These are phyloP conservation scores for Mus spretus DNA, from an alignment of 2,797 vertebrate genomes.

Conservation along the genomic window DNA sequence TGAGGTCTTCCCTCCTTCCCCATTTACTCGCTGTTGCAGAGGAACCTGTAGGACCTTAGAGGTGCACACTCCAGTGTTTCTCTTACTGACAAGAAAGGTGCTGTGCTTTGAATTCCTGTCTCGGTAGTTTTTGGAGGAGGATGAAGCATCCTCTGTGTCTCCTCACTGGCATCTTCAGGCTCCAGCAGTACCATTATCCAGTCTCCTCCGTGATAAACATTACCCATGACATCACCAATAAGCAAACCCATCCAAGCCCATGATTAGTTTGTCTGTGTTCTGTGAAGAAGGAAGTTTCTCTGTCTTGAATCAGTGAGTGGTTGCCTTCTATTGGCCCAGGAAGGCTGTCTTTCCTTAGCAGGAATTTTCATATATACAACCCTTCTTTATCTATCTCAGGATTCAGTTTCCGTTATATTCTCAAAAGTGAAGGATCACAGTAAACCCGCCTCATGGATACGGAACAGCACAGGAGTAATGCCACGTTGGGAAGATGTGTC, in stretches of 20 bases:
- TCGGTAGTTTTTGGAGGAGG: neutral
- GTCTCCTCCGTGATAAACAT: neutral
- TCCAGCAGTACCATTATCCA: neutral
- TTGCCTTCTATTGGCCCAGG: conserved; percentile 78
- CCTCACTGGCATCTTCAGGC: neutral
- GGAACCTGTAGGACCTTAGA: conserved; percentile 41
- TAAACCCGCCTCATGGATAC: conserved; percentile 65
- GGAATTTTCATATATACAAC: conserved; percentile 80
- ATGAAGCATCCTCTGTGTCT: neutral
- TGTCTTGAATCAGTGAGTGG: conserved; percentile 70
- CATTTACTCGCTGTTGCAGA: conserved; percentile 27
- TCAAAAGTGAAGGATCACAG: conserved; percentile 66
- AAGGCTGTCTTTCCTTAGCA: conserved; percentile 69
- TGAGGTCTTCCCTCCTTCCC: conserved; percentile 17
- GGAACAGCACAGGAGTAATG: conserved; percentile 31
- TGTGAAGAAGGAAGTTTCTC: conserved; percentile 21
- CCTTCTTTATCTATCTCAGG: conserved; percentile 79
- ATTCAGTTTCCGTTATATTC: conserved; percentile 74
- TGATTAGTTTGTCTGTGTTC: conserved; percentile 44
- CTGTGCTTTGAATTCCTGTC: neutral
- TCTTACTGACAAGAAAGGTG: conserved; percentile 54
- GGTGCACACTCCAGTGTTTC: conserved; percentile 58
- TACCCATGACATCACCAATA: conserved; percentile 32
- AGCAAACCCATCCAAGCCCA: conserved; percentile 36
- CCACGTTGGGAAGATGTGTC: conserved; percentile 64